phyloP scores from a whole-genome alignment of 2,113 vertebrate species.

The Phalacrocorax aristotelis region DNA sequence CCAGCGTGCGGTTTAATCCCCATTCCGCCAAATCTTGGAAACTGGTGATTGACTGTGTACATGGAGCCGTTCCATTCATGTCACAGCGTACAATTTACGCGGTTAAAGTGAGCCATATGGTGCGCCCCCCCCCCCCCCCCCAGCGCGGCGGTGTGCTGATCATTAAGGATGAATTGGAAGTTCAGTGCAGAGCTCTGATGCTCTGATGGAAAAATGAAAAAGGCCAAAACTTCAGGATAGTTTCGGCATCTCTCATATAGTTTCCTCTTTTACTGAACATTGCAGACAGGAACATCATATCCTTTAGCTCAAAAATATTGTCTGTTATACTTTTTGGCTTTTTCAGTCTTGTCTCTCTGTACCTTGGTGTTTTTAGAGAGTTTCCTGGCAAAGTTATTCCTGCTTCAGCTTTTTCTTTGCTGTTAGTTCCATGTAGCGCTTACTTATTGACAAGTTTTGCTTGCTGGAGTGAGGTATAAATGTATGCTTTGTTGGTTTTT shows the following conservation, averaged over 20 bases:
- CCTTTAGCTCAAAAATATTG: not conserved
- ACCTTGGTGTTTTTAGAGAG: not conserved
- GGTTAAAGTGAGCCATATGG: not conserved
- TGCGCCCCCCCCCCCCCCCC: too few species aligned
- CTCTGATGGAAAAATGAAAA: not conserved
- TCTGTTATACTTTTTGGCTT: not conserved
- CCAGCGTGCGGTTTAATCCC: not conserved
- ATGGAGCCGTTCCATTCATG: not conserved
- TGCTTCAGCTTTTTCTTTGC: not conserved
- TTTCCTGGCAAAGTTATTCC: not conserved
- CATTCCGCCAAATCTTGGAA: rapidly evolving
- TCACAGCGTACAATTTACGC: rapidly evolving
- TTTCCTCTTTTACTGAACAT: not conserved
- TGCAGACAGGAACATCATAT: not conserved
- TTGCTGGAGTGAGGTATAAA: not conserved
- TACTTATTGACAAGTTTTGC: not conserved
- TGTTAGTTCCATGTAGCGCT: not conserved
- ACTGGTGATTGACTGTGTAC: not conserved
- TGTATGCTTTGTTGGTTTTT: not conserved
- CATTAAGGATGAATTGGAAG: not conserved
- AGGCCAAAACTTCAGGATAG: not conserved
- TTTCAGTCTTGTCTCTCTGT: not conserved
- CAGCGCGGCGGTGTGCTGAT: not conserved
- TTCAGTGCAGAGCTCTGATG: not conserved
- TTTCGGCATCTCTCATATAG: rapidly evolving